Evolutionary conservation across 2,113 vertebrate species (phyloP).

Genomic region (Lampris incognitus): DNA sequence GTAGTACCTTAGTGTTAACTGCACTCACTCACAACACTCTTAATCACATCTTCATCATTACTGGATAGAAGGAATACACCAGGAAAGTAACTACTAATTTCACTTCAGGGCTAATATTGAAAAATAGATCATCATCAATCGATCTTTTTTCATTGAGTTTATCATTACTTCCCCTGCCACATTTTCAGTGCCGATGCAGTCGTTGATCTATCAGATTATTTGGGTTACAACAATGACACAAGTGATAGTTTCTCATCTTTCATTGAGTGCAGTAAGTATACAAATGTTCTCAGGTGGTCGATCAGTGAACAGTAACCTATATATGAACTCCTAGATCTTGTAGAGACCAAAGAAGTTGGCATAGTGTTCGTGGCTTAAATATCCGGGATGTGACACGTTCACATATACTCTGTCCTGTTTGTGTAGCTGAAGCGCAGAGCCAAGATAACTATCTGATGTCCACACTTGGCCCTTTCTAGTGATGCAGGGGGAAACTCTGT

Average conservation of each 20-base stretch:
- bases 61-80: neutral
- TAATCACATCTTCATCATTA: neutral
- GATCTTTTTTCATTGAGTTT: neutral
- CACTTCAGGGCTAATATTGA: conserved; percentile 4
- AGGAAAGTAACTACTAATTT: conserved; percentile 17
- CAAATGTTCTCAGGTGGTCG: neutral
- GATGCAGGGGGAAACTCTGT: conserved; percentile 65
- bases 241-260: too few relatives aligned
- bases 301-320: neutral
- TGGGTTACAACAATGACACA: conserved; percentile 24
- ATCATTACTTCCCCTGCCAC: neutral
- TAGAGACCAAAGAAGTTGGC: conserved; percentile 82
- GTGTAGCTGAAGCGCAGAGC: conserved; percentile 54
- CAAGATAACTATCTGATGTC: conserved; percentile 73
- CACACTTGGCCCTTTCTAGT: neutral
- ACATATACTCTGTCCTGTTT: conserved; percentile 73
- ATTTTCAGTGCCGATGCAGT: neutral
- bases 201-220: conserved; percentile 5
- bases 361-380: conserved; percentile 60
- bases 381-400: conserved; percentile 62
- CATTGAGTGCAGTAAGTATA: too few relatives aligned
- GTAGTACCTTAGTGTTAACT: conserved; percentile 59
- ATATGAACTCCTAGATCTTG: conserved; percentile 64
- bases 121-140: neutral
- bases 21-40: neutral